Evolutionary conservation across 2,113 vertebrate species (phyloP), one percentile per base, ranked within the genome.

Genomic region (Nyctibius bracteatus): DNA sequence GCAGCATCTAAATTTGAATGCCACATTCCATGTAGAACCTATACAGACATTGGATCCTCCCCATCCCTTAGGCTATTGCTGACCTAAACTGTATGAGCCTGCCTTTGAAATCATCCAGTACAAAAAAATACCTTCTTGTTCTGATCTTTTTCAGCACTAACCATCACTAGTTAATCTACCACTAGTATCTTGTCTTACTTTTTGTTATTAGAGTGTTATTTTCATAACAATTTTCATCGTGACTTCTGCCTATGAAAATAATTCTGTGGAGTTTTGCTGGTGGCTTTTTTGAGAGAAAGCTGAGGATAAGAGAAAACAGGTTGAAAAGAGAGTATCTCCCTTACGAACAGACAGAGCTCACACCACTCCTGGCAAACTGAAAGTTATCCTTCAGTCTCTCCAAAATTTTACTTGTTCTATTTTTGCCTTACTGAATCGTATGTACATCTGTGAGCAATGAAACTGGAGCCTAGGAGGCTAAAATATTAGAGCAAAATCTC

Each of bases 41-140:
- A 2, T 8, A 11, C 0, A 39, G 18, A 25, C 12, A 12, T 9
- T 30, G 5, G 2, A 2, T 12, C 8, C 6, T 61, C 7, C 23
- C 10, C 37, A n/a, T 7, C 17, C 18, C 28, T 49, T 49, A 41
- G 28, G 19, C 35, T 84, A 4, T 2, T 39, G 35, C 20, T 63
- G 44, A 72, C 9, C 25, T 46, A 37, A 71, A 28, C 15, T 31
- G 46, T 8, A 31, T 41, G 16, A 88, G 3, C 23, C 6, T 81
- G 58, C 43, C 33, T 63, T 54, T 89, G 70, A 39, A 89, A 33
- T 10, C 3, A 14, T 8, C 6, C 9, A 31, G 23, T 14, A 9
- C 15, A 59, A 8, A 37, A 37, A 66, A 6, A 8, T 10, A 33
- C 3, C n/a, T 67, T 8, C 17, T 66, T 11, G 7, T 16, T 46